These are phyloP conservation scores for Cydia strobilella DNA, from an alignment of 1,140 invertebrate genomes.

Conservation along the genomic window DNA sequence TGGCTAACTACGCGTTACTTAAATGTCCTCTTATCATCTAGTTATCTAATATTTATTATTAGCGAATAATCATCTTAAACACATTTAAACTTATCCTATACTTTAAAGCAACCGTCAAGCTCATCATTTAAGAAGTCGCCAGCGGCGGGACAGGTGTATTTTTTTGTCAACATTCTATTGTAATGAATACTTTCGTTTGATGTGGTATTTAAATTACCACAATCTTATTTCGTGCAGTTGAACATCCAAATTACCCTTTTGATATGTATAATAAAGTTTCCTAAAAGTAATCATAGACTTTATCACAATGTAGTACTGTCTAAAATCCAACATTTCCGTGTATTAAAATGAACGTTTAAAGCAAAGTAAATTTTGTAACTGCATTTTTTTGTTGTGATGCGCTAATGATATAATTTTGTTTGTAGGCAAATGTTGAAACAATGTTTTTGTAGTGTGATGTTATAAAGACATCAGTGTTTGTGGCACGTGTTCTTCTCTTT, in stretches of 20 bases:
- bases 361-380: not conserved
- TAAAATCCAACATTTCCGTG: not conserved
- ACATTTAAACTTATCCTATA: not conserved
- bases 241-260: not conserved
- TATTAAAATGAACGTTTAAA: not conserved
- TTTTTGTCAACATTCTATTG: conserved; percentile 9
- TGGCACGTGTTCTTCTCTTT: no score
- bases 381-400: not conserved
- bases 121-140: not conserved
- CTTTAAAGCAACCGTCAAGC: not conserved
- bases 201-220: conserved; percentile 1
- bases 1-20: not conserved
- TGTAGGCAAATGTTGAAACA: not conserved
- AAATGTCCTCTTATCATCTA: not conserved
- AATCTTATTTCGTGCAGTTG: not conserved
- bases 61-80: not conserved
- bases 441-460: no score
- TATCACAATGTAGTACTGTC: not conserved
- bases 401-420: not conserved
- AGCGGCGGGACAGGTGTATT: not conserved
- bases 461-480: no score
- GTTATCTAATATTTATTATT: not conserved
- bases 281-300: not conserved
- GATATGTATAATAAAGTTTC: not conserved
- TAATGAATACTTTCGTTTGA: conserved; percentile 8